Evolutionary conservation across 2,888 invertebrate genomes (phyloP), one percentile per base, ranked within the genome.

Genomic region (Eristalis tenax): DNA sequence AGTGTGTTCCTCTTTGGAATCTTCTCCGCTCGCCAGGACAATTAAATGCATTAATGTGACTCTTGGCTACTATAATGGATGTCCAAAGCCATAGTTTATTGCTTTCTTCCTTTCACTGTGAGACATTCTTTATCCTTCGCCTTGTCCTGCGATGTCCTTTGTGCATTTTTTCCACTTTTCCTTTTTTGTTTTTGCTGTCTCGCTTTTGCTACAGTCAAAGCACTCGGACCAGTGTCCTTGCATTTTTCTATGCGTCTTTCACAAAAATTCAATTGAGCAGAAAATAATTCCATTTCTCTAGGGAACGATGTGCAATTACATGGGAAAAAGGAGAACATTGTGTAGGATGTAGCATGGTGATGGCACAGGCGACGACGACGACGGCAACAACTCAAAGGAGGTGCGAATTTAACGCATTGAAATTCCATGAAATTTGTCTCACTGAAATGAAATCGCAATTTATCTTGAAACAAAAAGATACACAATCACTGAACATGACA

Each of bases 31-130:
- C 70, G 64, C 28, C 65, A 70, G 79, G 87, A 83, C 87, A 87
- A 87, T 87, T 87, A 87, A 83, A 83, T 80, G 80, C 87, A 83
- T 87, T 83, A 87, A 83, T 87, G 80, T 80, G 80, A 83, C 83
- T 87, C 71, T 76, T 73, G 74, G 83, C 75, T 76, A 83, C 73
- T 70, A 78, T 78, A 86, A 86, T 78, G 75, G 83, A 86, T 75
- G 83, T 77, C 77, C 35, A 50, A 70, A 26, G 56, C 75, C 61
- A 79, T 76, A 83, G 66, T 80, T 86, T 86, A 83, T 86, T 83
- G 70, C 78, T 79, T 83, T 83, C 73, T 83, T 70, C 75, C 83
- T 71, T 66, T 79, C 68, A 32, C 71, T 32, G 75, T 35, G 69
- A 50, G 61, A 63, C 13, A 18, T 66, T 78, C 26, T 43, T 82